These are phyloP conservation scores for Erebia palarica DNA, from an alignment of 2,888 invertebrate species.

Conservation along the genomic window DNA sequence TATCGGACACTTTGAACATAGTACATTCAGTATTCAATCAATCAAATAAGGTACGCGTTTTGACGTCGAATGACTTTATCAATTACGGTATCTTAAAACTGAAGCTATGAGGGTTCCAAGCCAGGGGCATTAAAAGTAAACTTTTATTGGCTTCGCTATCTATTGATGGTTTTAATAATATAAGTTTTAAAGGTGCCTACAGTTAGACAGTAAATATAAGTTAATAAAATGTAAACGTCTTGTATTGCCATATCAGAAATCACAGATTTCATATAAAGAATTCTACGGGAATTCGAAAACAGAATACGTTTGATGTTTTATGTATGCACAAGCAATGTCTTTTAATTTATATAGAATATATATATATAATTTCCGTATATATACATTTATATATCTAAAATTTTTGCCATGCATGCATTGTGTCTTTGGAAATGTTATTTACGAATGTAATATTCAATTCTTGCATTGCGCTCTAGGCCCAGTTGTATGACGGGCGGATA, in stretches of 20 bases:
- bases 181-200: background rate
- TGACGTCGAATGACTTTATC: too few species aligned
- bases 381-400: conserved; percentile 5
- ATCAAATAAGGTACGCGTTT: too few species aligned
- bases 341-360: background rate
- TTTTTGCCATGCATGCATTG: background rate
- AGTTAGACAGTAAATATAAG: background rate
- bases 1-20: too few species aligned
- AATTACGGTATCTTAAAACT: too few species aligned
- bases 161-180: background rate
- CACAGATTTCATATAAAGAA: conserved; percentile 26
- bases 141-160: too few species aligned
- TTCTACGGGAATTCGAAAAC: background rate
- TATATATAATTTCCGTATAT: background rate
- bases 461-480: too few species aligned
- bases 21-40: too few species aligned
- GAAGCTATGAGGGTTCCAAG: too few species aligned
- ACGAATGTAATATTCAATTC: background rate
- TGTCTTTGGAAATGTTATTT: background rate
- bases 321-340: background rate
- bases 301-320: background rate
- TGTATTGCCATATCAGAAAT: conserved; percentile 43
- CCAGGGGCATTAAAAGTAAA: too few species aligned
- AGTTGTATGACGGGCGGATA: too few species aligned
- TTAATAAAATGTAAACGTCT: conserved; percentile 17